phyloP scores from a whole-genome alignment of 2,888 invertebrate genomes.

The Drosophila affinis region DNA sequence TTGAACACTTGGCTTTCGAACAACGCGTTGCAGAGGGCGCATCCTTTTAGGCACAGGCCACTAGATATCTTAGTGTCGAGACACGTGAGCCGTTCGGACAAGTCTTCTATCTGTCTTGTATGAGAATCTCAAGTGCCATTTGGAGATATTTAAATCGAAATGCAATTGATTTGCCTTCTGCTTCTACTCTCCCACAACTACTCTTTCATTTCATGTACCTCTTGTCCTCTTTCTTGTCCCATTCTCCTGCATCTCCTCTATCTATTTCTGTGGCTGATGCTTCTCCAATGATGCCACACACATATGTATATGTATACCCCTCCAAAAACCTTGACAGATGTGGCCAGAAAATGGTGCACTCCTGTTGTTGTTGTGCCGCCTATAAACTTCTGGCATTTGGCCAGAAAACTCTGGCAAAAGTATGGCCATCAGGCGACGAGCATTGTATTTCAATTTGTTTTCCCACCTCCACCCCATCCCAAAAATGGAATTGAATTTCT shows the following conservation, averaged over 20 bases:
- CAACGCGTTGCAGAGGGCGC: too few species aligned
- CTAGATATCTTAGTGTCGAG: too few species aligned
- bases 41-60: too few species aligned
- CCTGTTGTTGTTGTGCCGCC: background rate
- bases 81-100: too few species aligned
- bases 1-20: too few species aligned
- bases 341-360: background rate
- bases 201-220: too few species aligned
- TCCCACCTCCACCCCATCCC: background rate
- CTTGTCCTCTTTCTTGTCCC: background rate
- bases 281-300: background rate
- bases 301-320: background rate
- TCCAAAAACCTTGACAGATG: background rate
- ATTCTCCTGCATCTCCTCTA: background rate
- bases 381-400: conserved; percentile 25
- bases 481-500: conserved; percentile 28
- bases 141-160: background rate
- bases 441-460: conserved; percentile 42
- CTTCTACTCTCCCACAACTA: background rate
- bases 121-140: background rate
- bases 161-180: background rate
- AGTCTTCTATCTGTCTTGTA: too few species aligned
- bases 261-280: background rate
- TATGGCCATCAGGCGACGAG: conserved; percentile 19
- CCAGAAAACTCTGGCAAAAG: conserved; percentile 21